phyloP scores from a whole-genome alignment of 2,113 vertebrate genomes.

The Nymphicus hollandicus region DNA sequence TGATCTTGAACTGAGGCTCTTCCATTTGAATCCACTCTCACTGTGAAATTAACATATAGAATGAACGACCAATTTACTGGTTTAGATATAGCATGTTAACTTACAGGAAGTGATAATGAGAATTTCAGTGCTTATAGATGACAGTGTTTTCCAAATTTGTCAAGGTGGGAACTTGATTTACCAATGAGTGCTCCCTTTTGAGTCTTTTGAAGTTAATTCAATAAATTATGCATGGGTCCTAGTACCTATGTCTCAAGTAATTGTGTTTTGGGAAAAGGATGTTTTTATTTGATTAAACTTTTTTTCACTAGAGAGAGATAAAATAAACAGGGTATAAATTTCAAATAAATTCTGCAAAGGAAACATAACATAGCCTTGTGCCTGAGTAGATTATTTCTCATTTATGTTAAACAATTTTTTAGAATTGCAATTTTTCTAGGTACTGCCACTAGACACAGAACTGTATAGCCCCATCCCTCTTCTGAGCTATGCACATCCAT shows the following conservation, averaged over 20 bases:
- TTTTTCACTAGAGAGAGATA: neutral
- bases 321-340: neutral
- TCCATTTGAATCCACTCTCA: neutral
- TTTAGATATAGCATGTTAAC: neutral
- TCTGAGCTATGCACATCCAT: neutral
- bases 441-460: neutral
- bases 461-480: neutral
- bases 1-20: neutral
- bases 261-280: neutral
- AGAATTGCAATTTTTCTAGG: neutral
- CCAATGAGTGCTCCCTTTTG: neutral
- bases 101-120: neutral
- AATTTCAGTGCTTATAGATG: neutral
- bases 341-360: neutral
- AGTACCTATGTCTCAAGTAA: neutral
- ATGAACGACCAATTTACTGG: neutral
- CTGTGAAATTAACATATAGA: neutral
- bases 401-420: neutral
- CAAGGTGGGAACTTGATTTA: neutral
- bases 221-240: neutral
- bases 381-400: neutral
- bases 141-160: neutral
- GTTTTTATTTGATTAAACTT: neutral
- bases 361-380: neutral
- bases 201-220: neutral